These are phyloP conservation scores for Cyclophora punctaria DNA, from an alignment of 2,888 invertebrate genomes.

Conservation along the genomic window DNA sequence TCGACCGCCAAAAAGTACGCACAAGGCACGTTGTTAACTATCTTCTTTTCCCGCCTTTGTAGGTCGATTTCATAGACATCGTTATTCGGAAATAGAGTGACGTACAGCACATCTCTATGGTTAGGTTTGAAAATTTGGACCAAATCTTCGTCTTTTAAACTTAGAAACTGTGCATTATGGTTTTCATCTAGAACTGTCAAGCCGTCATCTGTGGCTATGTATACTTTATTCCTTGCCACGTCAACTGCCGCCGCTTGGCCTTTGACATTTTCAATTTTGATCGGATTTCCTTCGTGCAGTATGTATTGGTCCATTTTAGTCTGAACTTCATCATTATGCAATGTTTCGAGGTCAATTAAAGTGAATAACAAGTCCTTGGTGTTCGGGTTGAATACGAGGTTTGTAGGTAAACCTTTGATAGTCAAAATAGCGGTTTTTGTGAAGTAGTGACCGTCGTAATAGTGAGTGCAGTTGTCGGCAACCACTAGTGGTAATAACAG, in stretches of 20 bases:
- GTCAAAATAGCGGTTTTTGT: conserved; percentile 44
- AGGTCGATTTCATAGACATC: conserved; percentile 49
- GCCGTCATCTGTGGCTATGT: conserved; percentile 57
- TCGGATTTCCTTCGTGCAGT: conserved; percentile 41
- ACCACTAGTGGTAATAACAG: conserved; percentile 35
- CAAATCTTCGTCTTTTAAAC: conserved; percentile 58
- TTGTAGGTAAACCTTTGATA: conserved; percentile 62
- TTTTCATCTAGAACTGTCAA: conserved; percentile 44
- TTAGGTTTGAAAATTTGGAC: conserved; percentile 54
- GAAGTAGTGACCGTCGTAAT: conserved; percentile 38
- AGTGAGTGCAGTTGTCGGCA: conserved; percentile 45
- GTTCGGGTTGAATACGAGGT: conserved; percentile 44
- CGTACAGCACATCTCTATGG: conserved; percentile 45
- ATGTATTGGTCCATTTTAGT: conserved; percentile 67
- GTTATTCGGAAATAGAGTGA: conserved; percentile 54
- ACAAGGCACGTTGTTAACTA: conserved; percentile 50
- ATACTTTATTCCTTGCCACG: conserved; percentile 40
- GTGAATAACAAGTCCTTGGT: conserved; percentile 56
- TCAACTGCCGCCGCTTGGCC: conserved; percentile 63
- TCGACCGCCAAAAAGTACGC: conserved; percentile 62
- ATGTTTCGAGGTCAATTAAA: conserved; percentile 53
- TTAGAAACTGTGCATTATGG: conserved; percentile 43
- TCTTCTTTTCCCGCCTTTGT: conserved; percentile 45
- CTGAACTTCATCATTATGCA: conserved; percentile 57
- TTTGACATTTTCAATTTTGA: conserved; percentile 50